Evolutionary conservation across 2,888 invertebrate genomes (phyloP).

Genomic region (Spilosoma lubricipeda): DNA sequence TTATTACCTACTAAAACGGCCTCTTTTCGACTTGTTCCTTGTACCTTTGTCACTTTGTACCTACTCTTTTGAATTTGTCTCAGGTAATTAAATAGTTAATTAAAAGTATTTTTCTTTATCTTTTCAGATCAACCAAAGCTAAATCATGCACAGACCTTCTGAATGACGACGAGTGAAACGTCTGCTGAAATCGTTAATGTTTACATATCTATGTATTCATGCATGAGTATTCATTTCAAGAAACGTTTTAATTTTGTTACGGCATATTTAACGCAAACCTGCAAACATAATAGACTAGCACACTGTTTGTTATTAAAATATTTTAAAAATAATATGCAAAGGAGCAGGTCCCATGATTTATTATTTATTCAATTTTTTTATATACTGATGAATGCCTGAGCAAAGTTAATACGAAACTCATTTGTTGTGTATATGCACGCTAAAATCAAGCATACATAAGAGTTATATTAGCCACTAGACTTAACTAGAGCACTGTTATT

Average conservation of each 20-base stretch:
- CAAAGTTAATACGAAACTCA: not conserved
- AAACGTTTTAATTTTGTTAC: not conserved
- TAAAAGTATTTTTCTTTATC: constrained; percentile 26
- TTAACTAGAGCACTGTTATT: constrained; percentile 40
- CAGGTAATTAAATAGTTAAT: not conserved
- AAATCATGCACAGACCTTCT: constrained; percentile 91
- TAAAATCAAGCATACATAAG: not conserved
- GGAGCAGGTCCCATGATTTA: not conserved
- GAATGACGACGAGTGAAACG: constrained; percentile 85
- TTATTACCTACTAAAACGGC: no score
- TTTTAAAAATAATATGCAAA: not conserved
- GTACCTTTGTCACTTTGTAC: no score
- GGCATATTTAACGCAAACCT: not conserved
- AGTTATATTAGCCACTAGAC: constrained; percentile 26
- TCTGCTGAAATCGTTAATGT: constrained; percentile 37
- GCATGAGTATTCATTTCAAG: constrained; percentile 29
- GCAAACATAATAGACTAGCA: not conserved
- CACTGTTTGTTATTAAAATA: not conserved
- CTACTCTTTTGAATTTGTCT: no score
- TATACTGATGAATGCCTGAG: not conserved
- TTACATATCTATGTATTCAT: constrained; percentile 46
- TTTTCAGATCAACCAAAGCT: constrained; percentile 89
- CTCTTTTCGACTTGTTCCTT: no score
- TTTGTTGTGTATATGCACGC: not conserved
- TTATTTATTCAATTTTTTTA: not conserved